phyloP scores from a whole-genome alignment of 2,888 invertebrate species.

The Onthophagus sagittarius region DNA sequence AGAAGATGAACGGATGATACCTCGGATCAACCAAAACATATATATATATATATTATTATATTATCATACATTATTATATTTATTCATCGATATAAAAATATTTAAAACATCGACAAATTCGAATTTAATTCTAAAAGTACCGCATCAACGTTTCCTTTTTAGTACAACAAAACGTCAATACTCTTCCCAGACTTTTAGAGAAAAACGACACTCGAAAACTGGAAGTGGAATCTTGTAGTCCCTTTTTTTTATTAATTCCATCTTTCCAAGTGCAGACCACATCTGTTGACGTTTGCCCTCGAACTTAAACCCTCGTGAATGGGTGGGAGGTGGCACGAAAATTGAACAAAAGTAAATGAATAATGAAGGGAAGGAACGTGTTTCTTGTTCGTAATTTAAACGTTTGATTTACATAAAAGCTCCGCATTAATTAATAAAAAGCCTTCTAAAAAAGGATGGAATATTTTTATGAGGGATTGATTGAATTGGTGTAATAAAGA shows the following conservation, averaged over 20 bases:
- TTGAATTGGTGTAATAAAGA: not conserved
- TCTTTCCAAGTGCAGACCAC: not conserved
- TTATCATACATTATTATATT: too few species aligned
- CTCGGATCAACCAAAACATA: too few species aligned
- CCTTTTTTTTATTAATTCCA: not conserved
- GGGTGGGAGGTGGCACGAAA: not conserved
- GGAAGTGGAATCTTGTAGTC: not conserved
- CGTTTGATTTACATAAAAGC: not conserved
- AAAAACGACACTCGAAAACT: not conserved
- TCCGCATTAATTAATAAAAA: not conserved
- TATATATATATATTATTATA: too few species aligned
- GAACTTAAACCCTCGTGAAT: not conserved
- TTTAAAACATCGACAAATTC: too few species aligned
- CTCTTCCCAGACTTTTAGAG: not conserved
- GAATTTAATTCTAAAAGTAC: too few species aligned
- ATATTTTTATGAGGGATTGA: too few species aligned
- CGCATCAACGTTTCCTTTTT: too few species aligned
- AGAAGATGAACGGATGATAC: too few species aligned
- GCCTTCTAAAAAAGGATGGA: not conserved
- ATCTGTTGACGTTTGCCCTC: not conserved
- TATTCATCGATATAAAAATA: too few species aligned
- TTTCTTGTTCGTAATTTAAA: not conserved
- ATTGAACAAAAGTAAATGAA: not conserved
- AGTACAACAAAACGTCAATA: not conserved
- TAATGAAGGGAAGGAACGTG: not conserved